Base-by-base conservation (phyloP, 2,888 invertebrate species). In the Stenichneumon culpator region DNA sequence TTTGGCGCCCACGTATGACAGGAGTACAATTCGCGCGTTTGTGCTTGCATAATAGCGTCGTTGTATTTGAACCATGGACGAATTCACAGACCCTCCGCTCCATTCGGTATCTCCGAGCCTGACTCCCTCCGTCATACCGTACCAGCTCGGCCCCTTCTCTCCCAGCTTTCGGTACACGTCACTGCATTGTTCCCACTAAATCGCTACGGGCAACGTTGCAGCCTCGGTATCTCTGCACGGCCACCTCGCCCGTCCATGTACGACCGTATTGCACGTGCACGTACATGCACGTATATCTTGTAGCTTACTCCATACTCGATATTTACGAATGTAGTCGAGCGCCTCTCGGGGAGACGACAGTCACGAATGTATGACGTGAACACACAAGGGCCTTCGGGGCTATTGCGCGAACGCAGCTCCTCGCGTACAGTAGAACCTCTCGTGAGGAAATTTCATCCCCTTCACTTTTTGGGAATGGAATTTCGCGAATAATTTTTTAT, bases 121-220 rank as follows among this genome's bases (percentile, higher is more conserved):
- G 44, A 65, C 7, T 70, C n/a, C 44, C 11, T 47, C 44, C n/a
- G 44, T 63, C 57, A 25, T 25, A 11, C 57, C 25, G 57, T 57
- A 57, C 57, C 57, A 25, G n/a, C 44, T 39, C 47, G 4, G 16
- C 60, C 4, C 63, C 39, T 63, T 22, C 32, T 65, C 63, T 39
- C 44, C 65, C 47, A n/a, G 70, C 65, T 82, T 67, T 65, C 57
- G 44, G 73, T 70, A 78, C 67, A 70, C 75, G 52, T 72, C 72
- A 72, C 47, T 67, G 22, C 72, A 78, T 72, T 72, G 72, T 72
- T 73, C 67, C 65, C 78, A 54, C 77, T 78, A 68, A 82, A 82
- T 82, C 72, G 78, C 82, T 70, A 67, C 32, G 72, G 78, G 67
- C 47, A 67, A 36, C 60, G 54, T 67, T 78, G 82, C 77, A 78